A percentile compares a stretch with the other conserved stretches of the same genome.
These are phyloP conservation scores for Pseudeuparius sepicola DNA, from an alignment of 2,888 invertebrate genomes.

Conservation along the genomic window DNA sequence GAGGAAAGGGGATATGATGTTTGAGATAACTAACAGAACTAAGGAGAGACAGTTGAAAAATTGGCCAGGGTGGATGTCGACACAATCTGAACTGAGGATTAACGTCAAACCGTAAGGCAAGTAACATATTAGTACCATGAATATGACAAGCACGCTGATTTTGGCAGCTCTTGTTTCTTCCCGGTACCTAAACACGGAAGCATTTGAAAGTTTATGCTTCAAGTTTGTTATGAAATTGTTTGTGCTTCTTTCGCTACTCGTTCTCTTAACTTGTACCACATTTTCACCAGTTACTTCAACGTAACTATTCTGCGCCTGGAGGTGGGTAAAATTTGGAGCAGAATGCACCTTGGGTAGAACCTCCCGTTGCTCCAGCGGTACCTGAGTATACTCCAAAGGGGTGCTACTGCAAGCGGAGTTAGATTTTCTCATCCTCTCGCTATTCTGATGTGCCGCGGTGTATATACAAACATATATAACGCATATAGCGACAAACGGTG, in stretches of 20 bases:
- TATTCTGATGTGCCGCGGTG: conserved; percentile 65
- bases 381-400: conserved; percentile 40
- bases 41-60: conserved; percentile 45
- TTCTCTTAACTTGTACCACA: conserved; percentile 42
- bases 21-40: conserved; percentile 50
- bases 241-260: conserved; percentile 47
- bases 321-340: conserved; percentile 32
- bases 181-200: conserved; percentile 71
- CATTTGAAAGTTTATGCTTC: conserved; percentile 72
- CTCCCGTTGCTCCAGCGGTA: conserved; percentile 32
- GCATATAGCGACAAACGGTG: conserved; percentile 53
- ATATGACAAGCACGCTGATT: conserved; percentile 69
- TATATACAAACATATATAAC: conserved; percentile 68
- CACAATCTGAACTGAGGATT: conserved; percentile 31
- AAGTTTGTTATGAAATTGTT: conserved; percentile 60
- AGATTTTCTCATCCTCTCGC: conserved; percentile 45
- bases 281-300: conserved; percentile 15
- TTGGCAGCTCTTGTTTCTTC: conserved; percentile 85
- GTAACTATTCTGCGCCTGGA: conserved; percentile 20
- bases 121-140: conserved; percentile 51
- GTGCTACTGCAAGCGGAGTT: conserved; percentile 43
- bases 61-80: conserved; percentile 34
- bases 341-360: conserved; percentile 33
- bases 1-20: conserved; percentile 60
- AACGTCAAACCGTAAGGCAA: conserved; percentile 38